Base-by-base conservation (phyloP, 2,113 vertebrate genomes). In the Sardina pilchardus region DNA sequence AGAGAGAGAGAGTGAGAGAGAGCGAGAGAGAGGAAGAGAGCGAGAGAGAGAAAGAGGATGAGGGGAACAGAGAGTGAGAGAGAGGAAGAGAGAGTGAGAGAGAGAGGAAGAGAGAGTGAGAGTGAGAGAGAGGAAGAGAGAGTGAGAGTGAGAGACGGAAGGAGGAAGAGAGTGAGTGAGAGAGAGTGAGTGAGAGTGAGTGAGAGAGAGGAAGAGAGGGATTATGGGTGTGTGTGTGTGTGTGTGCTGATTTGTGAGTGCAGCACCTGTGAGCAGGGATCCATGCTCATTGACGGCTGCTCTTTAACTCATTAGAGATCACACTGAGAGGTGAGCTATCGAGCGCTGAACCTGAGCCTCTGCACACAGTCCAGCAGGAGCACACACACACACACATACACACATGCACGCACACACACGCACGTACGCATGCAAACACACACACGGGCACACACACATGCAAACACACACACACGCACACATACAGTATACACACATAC, bases 221-320 rank as follows among this genome's bases (percentile, higher is more conserved):
- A 16, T 71, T 71, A 30, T 71, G 63, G 30, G 30, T 4, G 39
- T 42, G 39, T n/a, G n/a, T n/a, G 30, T n/a, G n/a, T 30, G n/a
- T 10, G 9, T 9, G 14, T 6, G 63, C 63, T 71, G 63, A 71
- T 71, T 34, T 71, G 63, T 7, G 63, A 34, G 8, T 26, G 2
- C 30, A 71, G 63, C 63, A 71, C 63, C 63, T 71, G 63, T 71
- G 63, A 71, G 34, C 63, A 71, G 26, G 14, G 63, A 71, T 71
- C 63, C 63, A 71, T 71, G 63, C 63, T 9, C 14, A 71, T 71
- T 30, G 63, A 71, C 63, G 63, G 63, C 63, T 71, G 26, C 63
- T 71, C 63, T 34, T 71, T 71, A 71, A 71, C 26, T 71, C 63
- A 71, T 71, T 71, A 71, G n/a, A 26, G 63, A 71, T 30, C 63